These are phyloP conservation scores for Mustela lutreola DNA, from an alignment of 2,113 vertebrate species.

Conservation along the genomic window DNA sequence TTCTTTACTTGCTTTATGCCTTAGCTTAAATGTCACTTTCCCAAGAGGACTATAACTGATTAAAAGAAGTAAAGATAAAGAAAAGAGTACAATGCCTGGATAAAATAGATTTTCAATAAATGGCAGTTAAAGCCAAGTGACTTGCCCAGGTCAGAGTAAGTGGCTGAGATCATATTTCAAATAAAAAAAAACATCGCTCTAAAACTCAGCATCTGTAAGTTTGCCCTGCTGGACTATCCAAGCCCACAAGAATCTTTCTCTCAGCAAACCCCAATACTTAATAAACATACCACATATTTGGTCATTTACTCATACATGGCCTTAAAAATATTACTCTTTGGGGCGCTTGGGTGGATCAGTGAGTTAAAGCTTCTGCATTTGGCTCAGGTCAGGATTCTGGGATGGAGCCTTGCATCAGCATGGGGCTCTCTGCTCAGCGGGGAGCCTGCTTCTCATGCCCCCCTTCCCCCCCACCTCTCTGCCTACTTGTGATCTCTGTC, in stretches of 20 bases:
- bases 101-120: neutral
- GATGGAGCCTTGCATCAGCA: too few relatives aligned
- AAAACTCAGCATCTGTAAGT: neutral
- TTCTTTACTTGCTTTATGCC: neutral
- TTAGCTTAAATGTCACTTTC: neutral
- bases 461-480: accelerated
- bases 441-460: too few relatives aligned
- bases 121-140: neutral
- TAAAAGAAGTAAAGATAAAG: slow-evolving; percentile 23
- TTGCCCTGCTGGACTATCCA: neutral
- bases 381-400: too few relatives aligned
- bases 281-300: neutral
- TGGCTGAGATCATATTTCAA: slow-evolving; percentile 35
- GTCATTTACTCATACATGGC: neutral
- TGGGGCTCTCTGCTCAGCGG: too few relatives aligned
- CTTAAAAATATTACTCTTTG: neutral
- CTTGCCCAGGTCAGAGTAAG: neutral
- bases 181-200: neutral
- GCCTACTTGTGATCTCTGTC: too few relatives aligned
- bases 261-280: slow-evolving; percentile 18
- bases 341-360: too few relatives aligned
- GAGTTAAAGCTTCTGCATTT: too few relatives aligned
- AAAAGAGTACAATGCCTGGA: neutral
- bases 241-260: neutral
- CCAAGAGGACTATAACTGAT: neutral